A percentile compares a stretch with the other conserved stretches of the same genome.
These are phyloP conservation scores for Oreortyx pictus DNA, from an alignment of 2,797 vertebrate genomes.

Conservation along the genomic window DNA sequence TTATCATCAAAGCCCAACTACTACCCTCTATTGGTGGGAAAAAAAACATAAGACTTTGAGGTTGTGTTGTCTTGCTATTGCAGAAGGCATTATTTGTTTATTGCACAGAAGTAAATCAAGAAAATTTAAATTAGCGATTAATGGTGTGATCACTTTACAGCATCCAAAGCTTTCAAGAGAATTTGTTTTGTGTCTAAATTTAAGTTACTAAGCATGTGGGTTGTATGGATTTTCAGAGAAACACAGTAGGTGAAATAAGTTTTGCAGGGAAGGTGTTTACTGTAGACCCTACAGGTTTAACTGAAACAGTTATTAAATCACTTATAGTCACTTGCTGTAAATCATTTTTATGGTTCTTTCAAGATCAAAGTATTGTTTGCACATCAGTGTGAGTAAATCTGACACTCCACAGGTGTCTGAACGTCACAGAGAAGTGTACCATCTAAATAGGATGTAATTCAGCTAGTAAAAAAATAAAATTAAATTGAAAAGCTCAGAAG, in stretches of 20 bases:
- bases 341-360: neutral
- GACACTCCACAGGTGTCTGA: neutral
- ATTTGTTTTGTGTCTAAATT: neutral
- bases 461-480: neutral
- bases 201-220: neutral
- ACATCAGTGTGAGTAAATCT: neutral
- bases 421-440: neutral
- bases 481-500: neutral
- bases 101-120: neutral
- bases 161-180: neutral
- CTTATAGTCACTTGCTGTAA: neutral
- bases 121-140: neutral
- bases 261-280: slow-evolving; percentile 7
- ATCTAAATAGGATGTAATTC: neutral
- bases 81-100: neutral
- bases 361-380: neutral
- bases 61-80: neutral
- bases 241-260: neutral
- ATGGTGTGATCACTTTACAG: neutral
- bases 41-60: neutral
- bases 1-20: neutral
- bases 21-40: neutral
- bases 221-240: neutral
- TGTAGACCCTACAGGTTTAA: neutral
- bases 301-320: neutral